These are phyloP conservation scores for Cheilosia pagana DNA, from an alignment of 2,888 invertebrate species.

Conservation along the genomic window DNA sequence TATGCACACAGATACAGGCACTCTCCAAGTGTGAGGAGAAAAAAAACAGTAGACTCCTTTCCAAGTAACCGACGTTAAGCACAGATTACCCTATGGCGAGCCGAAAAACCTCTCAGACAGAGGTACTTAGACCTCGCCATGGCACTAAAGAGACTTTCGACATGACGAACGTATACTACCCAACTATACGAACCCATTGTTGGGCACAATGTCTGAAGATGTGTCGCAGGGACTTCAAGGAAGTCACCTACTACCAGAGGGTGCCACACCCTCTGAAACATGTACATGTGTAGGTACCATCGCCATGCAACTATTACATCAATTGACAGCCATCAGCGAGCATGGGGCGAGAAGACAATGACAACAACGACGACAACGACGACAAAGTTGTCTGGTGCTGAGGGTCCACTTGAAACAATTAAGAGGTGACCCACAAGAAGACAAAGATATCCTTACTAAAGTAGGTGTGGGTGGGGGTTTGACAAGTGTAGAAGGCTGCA, in stretches of 20 bases:
- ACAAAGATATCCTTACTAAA: conserved; percentile 52
- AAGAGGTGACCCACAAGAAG: conserved; percentile 72
- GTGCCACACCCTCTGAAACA: not conserved
- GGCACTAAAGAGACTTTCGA: not conserved
- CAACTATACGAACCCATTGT: conserved; percentile 34
- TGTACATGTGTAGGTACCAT: conserved; percentile 18
- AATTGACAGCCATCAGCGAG: conserved; percentile 57
- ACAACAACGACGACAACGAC: conserved; percentile 57
- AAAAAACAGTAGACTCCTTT: not conserved
- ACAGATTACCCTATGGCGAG: conserved; percentile 35
- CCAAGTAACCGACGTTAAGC: conserved; percentile 48
- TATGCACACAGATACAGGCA: not conserved
- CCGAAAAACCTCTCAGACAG: conserved; percentile 81
- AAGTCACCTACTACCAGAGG: conserved; percentile 61
- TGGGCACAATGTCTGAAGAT: conserved; percentile 53
- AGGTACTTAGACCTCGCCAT: conserved; percentile 81
- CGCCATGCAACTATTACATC: conserved; percentile 66
- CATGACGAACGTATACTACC: conserved; percentile 1
- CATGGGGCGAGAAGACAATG: conserved; percentile 12
- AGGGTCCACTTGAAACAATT: conserved; percentile 69
- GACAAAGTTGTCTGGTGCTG: conserved; percentile 52
- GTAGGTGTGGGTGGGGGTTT: conserved; percentile 1
- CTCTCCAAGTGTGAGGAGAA: not conserved
- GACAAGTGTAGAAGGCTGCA: not conserved
- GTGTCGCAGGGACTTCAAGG: conserved; percentile 58